Conservation (phyloP, 64 coral and sea anemone genomes). For the Montipora efflorescens region DNA sequence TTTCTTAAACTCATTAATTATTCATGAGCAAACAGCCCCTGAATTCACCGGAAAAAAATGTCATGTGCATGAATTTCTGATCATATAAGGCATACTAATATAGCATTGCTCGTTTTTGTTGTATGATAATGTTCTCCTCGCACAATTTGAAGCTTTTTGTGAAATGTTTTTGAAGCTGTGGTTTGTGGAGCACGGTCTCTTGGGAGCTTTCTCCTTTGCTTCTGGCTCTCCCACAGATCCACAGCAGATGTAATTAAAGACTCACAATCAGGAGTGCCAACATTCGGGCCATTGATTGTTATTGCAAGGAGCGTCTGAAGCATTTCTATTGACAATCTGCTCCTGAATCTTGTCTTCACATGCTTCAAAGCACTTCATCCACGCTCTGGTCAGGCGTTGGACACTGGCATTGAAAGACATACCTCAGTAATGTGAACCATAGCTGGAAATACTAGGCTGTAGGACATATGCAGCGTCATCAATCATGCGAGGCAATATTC, state of each 20-base stretch:
- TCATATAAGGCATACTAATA: no score
- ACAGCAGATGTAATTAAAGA: conserved; percentile 37
- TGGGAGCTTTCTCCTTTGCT: conserved; percentile 35
- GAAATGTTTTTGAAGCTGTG: no score
- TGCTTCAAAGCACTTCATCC: conserved; percentile 39
- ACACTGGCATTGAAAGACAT: conserved; percentile 53
- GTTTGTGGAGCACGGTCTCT: not conserved
- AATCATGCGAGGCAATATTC: conserved; percentile 51
- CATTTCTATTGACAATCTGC: conserved; percentile 39
- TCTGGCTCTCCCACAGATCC: conserved; percentile 29
- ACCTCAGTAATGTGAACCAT: conserved; percentile 44
- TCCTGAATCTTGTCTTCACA: conserved; percentile 58
- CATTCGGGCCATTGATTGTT: conserved; percentile 41
- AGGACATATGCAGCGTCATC: conserved; percentile 31
- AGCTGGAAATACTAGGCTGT: conserved; percentile 59
- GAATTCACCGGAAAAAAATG: no score
- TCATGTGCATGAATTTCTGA: no score
- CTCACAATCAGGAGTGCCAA: conserved; percentile 46
- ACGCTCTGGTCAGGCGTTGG: conserved; percentile 60
- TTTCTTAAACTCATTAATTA: no score
- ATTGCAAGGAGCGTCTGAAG: conserved; percentile 58
- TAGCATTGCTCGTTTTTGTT: no score
- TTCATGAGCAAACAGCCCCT: no score
- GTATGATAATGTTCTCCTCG: no score
- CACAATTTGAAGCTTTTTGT: no score